A percentile compares a stretch with the other conserved stretches of the same genome.
Evolutionary conservation across 2,888 invertebrate genomes (phyloP).

Genomic region (Nematopogon swammerdamellus): DNA sequence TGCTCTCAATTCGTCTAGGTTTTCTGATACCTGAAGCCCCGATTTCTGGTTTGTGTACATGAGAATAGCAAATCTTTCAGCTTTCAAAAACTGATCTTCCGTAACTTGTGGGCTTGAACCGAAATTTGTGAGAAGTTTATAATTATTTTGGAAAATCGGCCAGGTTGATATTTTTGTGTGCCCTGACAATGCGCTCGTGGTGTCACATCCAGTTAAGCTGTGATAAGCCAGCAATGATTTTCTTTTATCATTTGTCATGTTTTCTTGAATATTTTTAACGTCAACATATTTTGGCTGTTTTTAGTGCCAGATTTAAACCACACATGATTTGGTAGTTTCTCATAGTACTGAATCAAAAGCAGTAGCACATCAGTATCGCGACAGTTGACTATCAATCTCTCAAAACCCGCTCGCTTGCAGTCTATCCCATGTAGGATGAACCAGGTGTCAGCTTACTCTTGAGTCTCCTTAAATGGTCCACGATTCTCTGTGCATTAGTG

Average conservation of each 20-base stretch:
- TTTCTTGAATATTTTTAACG: neutral
- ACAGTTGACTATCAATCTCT: conserved; percentile 1
- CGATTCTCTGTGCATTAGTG: conserved; percentile 1
- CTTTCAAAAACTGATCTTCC: neutral
- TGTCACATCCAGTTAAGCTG: conserved; percentile 1
- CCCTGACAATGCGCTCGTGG: conserved; percentile 1
- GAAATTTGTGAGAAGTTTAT: neutral
- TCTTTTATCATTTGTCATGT: conserved; percentile 1
- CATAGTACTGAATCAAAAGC: neutral
- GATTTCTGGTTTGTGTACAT: conserved; percentile 1
- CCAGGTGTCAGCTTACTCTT: neutral
- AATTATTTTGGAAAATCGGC: neutral
- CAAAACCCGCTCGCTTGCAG: conserved; percentile 1
- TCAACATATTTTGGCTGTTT: neutral
- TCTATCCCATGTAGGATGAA: conserved; percentile 1
- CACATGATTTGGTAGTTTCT: neutral
- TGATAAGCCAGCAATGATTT: conserved; percentile 1
- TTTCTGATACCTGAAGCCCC: neutral
- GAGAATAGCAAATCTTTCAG: conserved; percentile 1
- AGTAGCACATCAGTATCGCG: neutral
- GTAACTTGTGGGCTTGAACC: neutral
- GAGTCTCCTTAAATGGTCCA: conserved; percentile 1
- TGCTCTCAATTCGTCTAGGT: neutral
- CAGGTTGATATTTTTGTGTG: conserved; percentile 1
- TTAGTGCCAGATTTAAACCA: conserved; percentile 1